Evolutionary conservation across 2,888 invertebrate species (phyloP), one percentile per base, ranked within the genome.

Genomic region (Folsomia candida): DNA sequence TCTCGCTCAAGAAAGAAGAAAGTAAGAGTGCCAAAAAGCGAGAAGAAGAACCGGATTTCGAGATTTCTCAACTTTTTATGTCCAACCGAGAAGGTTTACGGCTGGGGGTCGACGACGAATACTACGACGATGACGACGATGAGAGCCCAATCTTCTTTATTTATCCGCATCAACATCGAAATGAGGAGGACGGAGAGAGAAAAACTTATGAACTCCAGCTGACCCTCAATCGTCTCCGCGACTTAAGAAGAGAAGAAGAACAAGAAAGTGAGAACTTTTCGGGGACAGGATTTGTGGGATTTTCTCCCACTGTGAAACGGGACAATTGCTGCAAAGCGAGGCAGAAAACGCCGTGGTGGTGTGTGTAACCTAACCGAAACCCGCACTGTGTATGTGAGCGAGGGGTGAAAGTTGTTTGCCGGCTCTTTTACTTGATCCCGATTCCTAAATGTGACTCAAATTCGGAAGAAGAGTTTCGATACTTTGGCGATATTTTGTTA

Each of bases 241-340:
- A n/a, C n/a, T n/a, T n/a, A n/a, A n/a, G n/a, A n/a, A 11, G 9
- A 18, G 47, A 47, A 47, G 9, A 11, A 47, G 9, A 11, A 18
- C 18, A 9, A 11, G 9, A 47, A 24, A 24, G 59, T 59, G 59
- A 59, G 22, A 59, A 59, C 59, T 59, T 59, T 59, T 62, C 27
- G 6, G 26, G 59, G 59, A 9, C 62, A 27, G 62, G 62, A 62
- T 27, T 62, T 29, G 62, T 29, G 37, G 62, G 37, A 29, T 62
- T 47, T 47, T 9, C n/a, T n/a, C n/a, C n/a, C n/a, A n/a, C n/a
- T n/a, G n/a, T n/a, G n/a, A n/a, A n/a, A n/a, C n/a, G n/a, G n/a
- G n/a, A n/a, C n/a, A n/a, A n/a, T n/a, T n/a, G 47, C 9, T 47
- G 9, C 18, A 18, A 47, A 47, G 47, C 18, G 18, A 18, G 18